These are phyloP conservation scores for Calosoma granatense DNA, from an alignment of 1,140 invertebrate species.

Conservation along the genomic window DNA sequence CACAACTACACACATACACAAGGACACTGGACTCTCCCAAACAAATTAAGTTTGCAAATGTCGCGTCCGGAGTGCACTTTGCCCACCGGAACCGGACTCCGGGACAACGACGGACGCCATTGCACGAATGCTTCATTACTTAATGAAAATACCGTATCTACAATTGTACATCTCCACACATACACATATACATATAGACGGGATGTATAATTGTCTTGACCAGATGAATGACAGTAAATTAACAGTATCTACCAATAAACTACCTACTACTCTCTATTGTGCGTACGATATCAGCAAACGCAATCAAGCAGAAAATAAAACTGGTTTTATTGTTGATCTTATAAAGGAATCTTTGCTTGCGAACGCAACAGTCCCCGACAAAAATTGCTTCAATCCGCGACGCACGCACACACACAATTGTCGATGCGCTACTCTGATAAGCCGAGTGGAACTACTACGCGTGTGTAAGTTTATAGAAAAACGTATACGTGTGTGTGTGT, in stretches of 20 bases:
- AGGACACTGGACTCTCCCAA: not conserved
- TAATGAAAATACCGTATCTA: constrained; percentile 20
- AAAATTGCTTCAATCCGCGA: constrained; percentile 8
- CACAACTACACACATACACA: not conserved
- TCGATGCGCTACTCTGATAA: not conserved
- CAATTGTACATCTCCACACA: not conserved
- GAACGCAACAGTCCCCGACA: not conserved
- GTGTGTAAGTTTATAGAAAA: no score
- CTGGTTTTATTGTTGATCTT: constrained; percentile 5
- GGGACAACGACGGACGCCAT: constrained; percentile 15
- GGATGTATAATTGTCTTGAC: no score
- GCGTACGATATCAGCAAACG: no score
- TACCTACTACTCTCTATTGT: no score
- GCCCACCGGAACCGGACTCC: not conserved
- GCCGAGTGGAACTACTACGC: no score
- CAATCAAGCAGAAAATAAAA: constrained; percentile 1
- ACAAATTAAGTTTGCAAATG: constrained; percentile 22
- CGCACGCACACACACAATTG: not conserved
- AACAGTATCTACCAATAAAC: no score
- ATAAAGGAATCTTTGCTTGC: constrained; percentile 4
- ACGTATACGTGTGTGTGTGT: no score
- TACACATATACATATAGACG: not conserved
- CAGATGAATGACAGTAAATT: no score
- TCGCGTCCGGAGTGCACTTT: constrained; percentile 12
- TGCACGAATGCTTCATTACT: constrained; percentile 19